A percentile compares a stretch with the other conserved stretches of the same genome.
These are phyloP conservation scores for Pelecanus crispus DNA, from an alignment of 2,113 vertebrate genomes.

Conservation along the genomic window DNA sequence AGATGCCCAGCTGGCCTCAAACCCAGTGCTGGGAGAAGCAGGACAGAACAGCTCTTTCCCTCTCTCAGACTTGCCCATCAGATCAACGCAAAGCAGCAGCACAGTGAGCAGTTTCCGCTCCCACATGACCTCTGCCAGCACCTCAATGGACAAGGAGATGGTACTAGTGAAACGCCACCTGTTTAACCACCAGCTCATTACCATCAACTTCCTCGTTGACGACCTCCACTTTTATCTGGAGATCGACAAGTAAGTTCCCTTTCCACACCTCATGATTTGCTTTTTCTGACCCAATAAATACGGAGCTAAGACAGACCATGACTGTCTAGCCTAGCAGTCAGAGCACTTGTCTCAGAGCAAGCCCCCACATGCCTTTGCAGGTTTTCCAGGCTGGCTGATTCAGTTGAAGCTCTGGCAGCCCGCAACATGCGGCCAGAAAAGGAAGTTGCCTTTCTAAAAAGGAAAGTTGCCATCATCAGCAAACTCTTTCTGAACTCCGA, in stretches of 20 bases:
- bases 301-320: fast-evolving
- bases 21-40: background rate
- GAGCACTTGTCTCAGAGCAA: background rate
- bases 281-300: background rate
- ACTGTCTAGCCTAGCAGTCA: background rate
- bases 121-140: fast-evolving
- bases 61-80: constrained; percentile 24
- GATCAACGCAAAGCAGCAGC: background rate
- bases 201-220: constrained; percentile 52
- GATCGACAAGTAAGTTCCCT: constrained; percentile 64
- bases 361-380: background rate
- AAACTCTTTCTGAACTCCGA: constrained; percentile 66
- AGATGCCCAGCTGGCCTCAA: background rate
- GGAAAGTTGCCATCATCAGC: constrained; percentile 62
- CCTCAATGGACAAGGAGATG: background rate
- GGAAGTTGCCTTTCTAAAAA: constrained; percentile 47
- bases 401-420: background rate
- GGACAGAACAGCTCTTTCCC: background rate
- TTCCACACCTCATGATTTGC: background rate
- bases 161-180: constrained; percentile 6
- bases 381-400: constrained; percentile 64
- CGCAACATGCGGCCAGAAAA: background rate
- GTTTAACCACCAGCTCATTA: constrained; percentile 29
- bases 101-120: fast-evolving
- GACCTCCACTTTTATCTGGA: constrained; percentile 72